phyloP scores from a whole-genome alignment of 2,113 vertebrate genomes.

The Ursus arctos region DNA sequence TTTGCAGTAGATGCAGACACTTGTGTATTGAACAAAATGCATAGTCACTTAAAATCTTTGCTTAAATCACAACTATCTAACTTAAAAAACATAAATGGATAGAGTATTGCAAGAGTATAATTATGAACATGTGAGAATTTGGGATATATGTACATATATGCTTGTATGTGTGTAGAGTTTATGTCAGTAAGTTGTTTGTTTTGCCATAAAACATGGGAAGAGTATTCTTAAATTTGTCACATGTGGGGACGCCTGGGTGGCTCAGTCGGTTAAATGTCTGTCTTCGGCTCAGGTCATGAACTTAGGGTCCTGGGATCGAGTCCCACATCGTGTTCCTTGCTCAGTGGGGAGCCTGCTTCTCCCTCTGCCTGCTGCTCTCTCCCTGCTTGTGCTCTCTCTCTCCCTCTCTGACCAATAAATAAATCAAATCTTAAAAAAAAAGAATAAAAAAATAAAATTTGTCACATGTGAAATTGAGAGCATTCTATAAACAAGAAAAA shows the following conservation, averaged over 20 bases:
- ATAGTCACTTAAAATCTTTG: neutral
- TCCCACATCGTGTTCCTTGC: too few species aligned
- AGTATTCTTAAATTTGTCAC: neutral
- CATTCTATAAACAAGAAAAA: neutral
- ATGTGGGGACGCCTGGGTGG: neutral
- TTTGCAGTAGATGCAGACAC: neutral
- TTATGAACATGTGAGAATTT: neutral
- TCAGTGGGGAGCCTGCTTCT: neutral
- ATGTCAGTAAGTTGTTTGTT: neutral
- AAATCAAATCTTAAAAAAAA: neutral
- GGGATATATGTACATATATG: neutral
- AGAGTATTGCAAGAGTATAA: neutral
- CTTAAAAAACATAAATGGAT: neutral
- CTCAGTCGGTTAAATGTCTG: too few species aligned
- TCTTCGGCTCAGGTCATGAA: too few species aligned
- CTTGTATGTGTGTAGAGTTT: neutral
- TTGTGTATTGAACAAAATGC: neutral
- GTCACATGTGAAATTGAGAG: neutral
- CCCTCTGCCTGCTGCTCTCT: too few species aligned
- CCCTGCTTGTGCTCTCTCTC: neutral
- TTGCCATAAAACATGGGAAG: neutral
- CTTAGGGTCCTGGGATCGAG: too few species aligned
- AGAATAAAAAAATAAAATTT: neutral
- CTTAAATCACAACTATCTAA: neutral
- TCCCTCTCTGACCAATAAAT: neutral